Percentiles rank a stretch among this genome's conserved stretches.
These are phyloP conservation scores for Mus spretus DNA, from an alignment of 2,797 vertebrate species.

Conservation along the genomic window DNA sequence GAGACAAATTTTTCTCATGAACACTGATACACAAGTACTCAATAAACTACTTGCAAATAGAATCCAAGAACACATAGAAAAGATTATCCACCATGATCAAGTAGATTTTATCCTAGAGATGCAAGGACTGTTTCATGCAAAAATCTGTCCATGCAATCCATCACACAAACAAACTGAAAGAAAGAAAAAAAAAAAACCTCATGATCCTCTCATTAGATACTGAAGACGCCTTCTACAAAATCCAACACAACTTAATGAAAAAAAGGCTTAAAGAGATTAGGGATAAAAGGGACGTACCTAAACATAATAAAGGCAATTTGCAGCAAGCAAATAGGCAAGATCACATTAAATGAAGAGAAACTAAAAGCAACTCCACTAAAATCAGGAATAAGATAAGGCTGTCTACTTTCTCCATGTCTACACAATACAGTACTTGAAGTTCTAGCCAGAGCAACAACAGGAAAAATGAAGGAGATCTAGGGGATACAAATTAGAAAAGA, in stretches of 20 bases:
- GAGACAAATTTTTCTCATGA: neutral
- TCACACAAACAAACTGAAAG: neutral
- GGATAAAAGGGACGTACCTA: neutral
- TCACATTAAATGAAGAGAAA: too few species aligned
- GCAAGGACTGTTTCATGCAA: neutral
- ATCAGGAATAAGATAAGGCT: too few species aligned
- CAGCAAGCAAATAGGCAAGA: too few species aligned
- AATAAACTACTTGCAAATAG: neutral
- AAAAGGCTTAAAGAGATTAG: neutral
- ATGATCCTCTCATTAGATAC: neutral
- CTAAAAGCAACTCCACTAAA: too few species aligned
- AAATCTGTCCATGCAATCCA: neutral
- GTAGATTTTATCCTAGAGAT: neutral
- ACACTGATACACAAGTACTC: neutral
- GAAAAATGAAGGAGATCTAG: too few species aligned
- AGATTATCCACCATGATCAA: neutral
- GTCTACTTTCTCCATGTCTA: too few species aligned
- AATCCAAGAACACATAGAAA: neutral
- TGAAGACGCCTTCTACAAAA: neutral
- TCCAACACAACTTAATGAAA: neutral
- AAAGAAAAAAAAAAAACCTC: neutral
- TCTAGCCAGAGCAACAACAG: too few species aligned
- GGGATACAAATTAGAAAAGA: neutral
- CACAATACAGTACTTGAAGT: too few species aligned
- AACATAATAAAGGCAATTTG: neutral